These are phyloP conservation scores for Clarias batrachus DNA, from an alignment of 2,113 vertebrate species.

Conservation along the genomic window DNA sequence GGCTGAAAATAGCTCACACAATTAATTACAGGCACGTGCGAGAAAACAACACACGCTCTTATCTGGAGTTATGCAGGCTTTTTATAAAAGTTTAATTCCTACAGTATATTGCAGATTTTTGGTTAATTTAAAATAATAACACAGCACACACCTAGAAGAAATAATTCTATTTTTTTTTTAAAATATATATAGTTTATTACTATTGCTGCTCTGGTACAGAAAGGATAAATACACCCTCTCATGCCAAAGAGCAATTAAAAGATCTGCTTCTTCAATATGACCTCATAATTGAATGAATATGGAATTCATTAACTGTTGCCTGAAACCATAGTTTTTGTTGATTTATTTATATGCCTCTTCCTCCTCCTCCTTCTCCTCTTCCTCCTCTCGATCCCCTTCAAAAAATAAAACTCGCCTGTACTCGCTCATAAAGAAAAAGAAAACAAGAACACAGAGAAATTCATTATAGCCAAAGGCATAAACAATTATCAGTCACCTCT, in stretches of 20 bases:
- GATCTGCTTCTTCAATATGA: neutral
- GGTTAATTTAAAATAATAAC: neutral
- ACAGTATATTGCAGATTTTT: neutral
- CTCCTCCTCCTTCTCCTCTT: neutral
- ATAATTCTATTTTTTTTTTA: neutral
- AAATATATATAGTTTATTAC: neutral
- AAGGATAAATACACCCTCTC: slow-evolving; percentile 6
- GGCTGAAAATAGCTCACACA: neutral
- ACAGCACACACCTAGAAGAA: neutral
- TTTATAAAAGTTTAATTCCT: slow-evolving; percentile 26
- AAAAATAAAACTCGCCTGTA: slow-evolving; percentile 61
- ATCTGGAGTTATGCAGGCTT: slow-evolving; percentile 41
- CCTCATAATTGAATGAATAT: slow-evolving; percentile 15
- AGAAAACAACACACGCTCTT: slow-evolving; percentile 22
- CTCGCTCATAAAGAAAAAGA: slow-evolving; percentile 63
- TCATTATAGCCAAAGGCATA: slow-evolving; percentile 71
- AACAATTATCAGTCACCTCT: slow-evolving; percentile 76
- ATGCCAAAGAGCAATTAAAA: neutral
- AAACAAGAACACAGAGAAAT: slow-evolving; percentile 60
- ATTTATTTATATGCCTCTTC: too few relatives aligned
- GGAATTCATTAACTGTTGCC: slow-evolving; percentile 19
- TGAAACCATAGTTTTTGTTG: neutral
- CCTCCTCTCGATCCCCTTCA: slow-evolving; percentile 32
- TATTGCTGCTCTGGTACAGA: neutral
- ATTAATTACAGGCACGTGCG: slow-evolving; percentile 30